Conservation (phyloP, 2,797 vertebrate species). For the Melanotaenia maccullochi region DNA sequence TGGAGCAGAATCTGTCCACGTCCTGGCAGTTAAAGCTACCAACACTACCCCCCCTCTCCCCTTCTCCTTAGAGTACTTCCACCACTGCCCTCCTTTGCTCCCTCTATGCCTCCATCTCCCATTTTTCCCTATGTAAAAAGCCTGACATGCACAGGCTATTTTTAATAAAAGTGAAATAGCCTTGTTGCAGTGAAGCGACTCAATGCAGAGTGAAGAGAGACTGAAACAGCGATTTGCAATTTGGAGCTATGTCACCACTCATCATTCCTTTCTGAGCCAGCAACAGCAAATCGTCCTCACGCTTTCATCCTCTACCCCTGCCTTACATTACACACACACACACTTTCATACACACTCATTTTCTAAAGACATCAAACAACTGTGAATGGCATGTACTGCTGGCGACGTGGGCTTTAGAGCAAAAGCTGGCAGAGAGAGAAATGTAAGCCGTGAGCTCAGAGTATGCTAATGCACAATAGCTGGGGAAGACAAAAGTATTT, state of each 20-base stretch:
- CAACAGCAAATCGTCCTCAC: slow-evolving; percentile 67
- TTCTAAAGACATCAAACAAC: slow-evolving; percentile 71
- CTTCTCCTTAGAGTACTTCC: slow-evolving; percentile 23
- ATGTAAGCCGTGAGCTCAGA: slow-evolving; percentile 57
- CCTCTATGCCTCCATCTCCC: slow-evolving; percentile 45
- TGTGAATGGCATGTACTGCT: slow-evolving; percentile 69
- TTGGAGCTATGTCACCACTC: slow-evolving; percentile 81
- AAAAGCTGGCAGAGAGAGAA: slow-evolving; percentile 54
- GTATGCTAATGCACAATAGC: slow-evolving; percentile 62
- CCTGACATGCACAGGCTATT: slow-evolving; percentile 78
- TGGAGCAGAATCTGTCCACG: slow-evolving; percentile 63
- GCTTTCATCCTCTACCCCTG: slow-evolving; percentile 69
- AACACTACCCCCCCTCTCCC: slow-evolving; percentile 21
- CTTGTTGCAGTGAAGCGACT: slow-evolving; percentile 68
- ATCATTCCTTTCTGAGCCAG: slow-evolving; percentile 72
- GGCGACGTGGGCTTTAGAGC: slow-evolving; percentile 60
- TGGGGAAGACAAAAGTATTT: slow-evolving; percentile 57
- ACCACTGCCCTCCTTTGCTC: slow-evolving; percentile 2
- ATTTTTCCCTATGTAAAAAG: slow-evolving; percentile 65
- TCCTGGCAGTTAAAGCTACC: slow-evolving; percentile 54
- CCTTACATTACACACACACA: slow-evolving; percentile 60
- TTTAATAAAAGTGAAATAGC: slow-evolving; percentile 79
- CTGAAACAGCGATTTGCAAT: slow-evolving; percentile 85
- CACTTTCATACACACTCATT: slow-evolving; percentile 48
- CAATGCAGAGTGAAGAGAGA: slow-evolving; percentile 72